Percentiles rank a stretch among this genome's conserved stretches.
Conservation (phyloP, 2,113 vertebrate genomes). For the Corythornis vintsioides region DNA sequence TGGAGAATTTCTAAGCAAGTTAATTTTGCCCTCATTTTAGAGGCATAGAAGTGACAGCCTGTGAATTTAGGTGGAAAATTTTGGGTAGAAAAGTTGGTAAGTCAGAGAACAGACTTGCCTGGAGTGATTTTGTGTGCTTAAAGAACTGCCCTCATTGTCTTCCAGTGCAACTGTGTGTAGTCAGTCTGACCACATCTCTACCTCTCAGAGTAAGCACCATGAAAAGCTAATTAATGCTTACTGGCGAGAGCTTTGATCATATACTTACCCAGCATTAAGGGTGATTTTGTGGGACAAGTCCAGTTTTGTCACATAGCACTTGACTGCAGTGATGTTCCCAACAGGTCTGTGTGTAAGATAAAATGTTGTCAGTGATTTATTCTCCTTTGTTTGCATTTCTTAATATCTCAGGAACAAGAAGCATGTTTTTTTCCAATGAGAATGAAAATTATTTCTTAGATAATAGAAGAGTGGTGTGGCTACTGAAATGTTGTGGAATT, state of each 20-base stretch:
- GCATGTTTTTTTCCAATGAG: not conserved
- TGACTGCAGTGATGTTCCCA: not conserved
- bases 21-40: not conserved
- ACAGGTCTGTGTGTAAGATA: not conserved
- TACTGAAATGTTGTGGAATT: not conserved
- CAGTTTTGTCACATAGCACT: not conserved
- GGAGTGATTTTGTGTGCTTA: not conserved
- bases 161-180: not conserved
- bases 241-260: rapidly evolving
- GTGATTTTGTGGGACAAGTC: not conserved
- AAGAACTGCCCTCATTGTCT: not conserved
- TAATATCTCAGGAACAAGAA: not conserved
- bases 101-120: not conserved
- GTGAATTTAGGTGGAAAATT: not conserved
- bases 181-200: not conserved
- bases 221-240: not conserved
- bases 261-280: not conserved
- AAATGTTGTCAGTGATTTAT: not conserved
- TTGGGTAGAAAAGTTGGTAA: not conserved
- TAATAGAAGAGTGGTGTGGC: not conserved
- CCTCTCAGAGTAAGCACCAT: not conserved
- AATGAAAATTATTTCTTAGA: not conserved
- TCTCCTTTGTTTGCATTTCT: not conserved
- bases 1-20: not conserved
- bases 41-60: not conserved